Conservation (phyloP, 2,113 vertebrate genomes). For the Serilophus lunatus region DNA sequence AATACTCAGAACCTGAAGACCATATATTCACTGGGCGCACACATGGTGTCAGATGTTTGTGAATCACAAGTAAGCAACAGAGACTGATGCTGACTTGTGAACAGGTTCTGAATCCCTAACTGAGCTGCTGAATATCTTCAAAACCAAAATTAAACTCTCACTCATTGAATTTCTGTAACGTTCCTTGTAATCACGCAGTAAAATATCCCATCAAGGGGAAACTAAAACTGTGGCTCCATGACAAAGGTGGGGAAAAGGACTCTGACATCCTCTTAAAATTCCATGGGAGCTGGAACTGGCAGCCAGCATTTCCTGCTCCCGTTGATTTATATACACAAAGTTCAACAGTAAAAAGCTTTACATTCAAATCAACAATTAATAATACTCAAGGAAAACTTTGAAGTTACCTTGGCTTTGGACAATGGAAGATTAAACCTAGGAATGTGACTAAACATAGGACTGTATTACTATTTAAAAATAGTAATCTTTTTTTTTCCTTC, state of each 20-base stretch:
- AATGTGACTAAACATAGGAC: not conserved
- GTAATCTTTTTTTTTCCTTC: not conserved
- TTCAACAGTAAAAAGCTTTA: not conserved
- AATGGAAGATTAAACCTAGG: not conserved
- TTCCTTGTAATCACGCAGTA: not conserved
- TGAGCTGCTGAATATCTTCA: not conserved
- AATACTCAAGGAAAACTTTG: not conserved
- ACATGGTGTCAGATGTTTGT: not conserved
- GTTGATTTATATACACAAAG: not conserved
- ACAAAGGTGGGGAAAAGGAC: not conserved
- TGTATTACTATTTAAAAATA: not conserved
- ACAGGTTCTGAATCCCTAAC: not conserved
- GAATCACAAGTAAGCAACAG: not conserved
- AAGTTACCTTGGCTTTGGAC: not conserved
- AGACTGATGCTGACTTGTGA: not conserved
- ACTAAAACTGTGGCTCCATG: not conserved
- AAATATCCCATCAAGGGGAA: not conserved
- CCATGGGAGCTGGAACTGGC: not conserved
- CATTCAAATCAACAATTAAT: not conserved
- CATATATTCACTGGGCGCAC: not conserved
- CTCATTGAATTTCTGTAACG: not conserved
- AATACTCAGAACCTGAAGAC: constrained; percentile 16
- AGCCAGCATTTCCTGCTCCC: not conserved
- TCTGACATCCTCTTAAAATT: not conserved
- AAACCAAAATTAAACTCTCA: not conserved